Evolutionary conservation across 2,113 vertebrate species (phyloP), one percentile per base, ranked within the genome.

Genomic region (Potamarius usumacintae): DNA sequence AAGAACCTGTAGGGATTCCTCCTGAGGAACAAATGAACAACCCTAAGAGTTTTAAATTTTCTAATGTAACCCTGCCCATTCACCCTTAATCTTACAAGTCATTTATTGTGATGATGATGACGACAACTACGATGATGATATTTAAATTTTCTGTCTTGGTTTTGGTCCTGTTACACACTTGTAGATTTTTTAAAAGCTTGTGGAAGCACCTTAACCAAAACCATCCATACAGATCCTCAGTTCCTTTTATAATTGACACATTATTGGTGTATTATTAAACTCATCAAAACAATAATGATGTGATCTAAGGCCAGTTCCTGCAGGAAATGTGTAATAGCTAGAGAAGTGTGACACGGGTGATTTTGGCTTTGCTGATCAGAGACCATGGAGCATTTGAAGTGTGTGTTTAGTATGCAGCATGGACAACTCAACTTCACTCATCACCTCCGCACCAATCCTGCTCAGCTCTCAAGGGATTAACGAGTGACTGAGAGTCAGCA

Each of bases 401-500:
- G 20, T 55, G 85, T 53, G 85, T 82, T 86, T 86, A 86, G 85
- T 86, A 86, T 86, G 85, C 85, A 30, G 74, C 50, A 20, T 69
- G 50, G 60, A 3, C 30, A 11, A 14, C 79, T 48, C 3, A 20
- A 17, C 85, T 77, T n/a, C 48, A 79, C 42, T 79, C 85, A 34
- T 80, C 85, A 67, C 48, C 58, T 63, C 72, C 0, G 52, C 42
- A 67, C 85, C 60, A 25, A 79, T 79, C 48, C 63, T 65, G n/a
- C 76, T 65, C 53, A 27, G 74, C 72, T 63, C 57, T 85, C 58
- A 65, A 77, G 27, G n/a, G 84, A 79, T 62, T 82, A 82, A 34
- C 30, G 20, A 62, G 58, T 62, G 79, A 48, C 79, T 82, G 57
- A 48, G 57, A 62, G 57, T 82, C 58, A 48, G 79, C 18, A 62